Evolutionary conservation across 2,797 vertebrate genomes (phyloP), one percentile per base, ranked within the genome.

Genomic region (Thunnus albacares): DNA sequence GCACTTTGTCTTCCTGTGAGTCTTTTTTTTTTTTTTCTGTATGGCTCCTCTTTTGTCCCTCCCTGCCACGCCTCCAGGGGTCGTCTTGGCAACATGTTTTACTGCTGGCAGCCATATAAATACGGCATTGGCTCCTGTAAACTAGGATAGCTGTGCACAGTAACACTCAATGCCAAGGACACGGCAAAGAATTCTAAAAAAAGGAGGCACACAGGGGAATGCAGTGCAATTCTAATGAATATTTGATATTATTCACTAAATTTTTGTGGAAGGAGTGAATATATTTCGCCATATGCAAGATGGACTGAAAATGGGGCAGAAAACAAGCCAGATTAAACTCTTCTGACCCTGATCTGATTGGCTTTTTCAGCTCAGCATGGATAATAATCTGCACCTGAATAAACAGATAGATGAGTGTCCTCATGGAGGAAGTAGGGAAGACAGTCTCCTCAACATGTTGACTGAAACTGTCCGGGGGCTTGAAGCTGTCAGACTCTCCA

Each of bases 31-130:
- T 30, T 30, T 30, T 80, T 30, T n/a, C 67, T 56, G 5, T 2
- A 61, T 28, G 43, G 38, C 57, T 80, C 47, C 61, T 83, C 91
- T 88, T 92, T 93, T 92, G 92, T 93, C 77, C 81, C 75, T 55
- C 73, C 73, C 53, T 35, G 73, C 84, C 88, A 92, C 87, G 75
- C 94, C 92, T 90, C 92, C 87, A 72, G 82, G 87, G 73, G 77
- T 96, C 89, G 60, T 90, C 93, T 86, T 92, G 90, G 93, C 87
- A 90, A 96, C 94, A 59, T 63, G 82, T 90, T 94, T 95, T 95
- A 94, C 86, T 88, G 89, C 90, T 84, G 81, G 86, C 86, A 90
- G 80, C 71, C 65, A 68, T 69, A 76, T 85, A 86, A 92, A 90
- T 90, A 80, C 77, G 70, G 67, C 73, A 67, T 57, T 91, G 88